These are phyloP conservation scores for Thripadectes ignobilis DNA, from an alignment of 2,797 vertebrate species.

Conservation along the genomic window DNA sequence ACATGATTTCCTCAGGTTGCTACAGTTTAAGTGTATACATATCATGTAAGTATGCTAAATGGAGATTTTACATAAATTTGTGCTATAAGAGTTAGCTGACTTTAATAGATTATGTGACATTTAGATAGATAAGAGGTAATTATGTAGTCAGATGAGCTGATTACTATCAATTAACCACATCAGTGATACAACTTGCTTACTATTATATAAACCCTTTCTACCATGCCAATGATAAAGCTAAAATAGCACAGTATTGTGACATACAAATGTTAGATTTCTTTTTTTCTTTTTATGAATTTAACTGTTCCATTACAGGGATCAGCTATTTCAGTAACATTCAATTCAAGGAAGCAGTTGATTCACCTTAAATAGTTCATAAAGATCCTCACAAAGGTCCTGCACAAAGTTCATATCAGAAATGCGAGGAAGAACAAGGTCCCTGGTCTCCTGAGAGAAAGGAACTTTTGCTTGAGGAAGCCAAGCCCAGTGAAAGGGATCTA, in stretches of 20 bases:
- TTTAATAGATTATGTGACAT: not conserved
- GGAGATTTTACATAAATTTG: not conserved
- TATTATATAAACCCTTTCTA: not conserved
- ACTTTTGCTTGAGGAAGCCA: constrained; percentile 97
- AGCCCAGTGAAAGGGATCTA: constrained; percentile 98
- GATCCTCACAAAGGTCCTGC: constrained; percentile 97
- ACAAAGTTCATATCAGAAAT: constrained; percentile 99
- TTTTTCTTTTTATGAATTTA: not conserved
- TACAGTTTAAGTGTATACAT: not conserved
- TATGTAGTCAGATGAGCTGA: not conserved
- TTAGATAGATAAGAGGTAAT: not conserved
- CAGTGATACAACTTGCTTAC: not conserved
- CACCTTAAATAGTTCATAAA: constrained; percentile 96
- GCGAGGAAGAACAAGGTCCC: constrained; percentile 88
- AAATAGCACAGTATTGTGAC: not conserved
- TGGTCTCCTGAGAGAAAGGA: constrained; percentile 94
- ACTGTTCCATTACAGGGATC: not conserved
- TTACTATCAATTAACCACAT: not conserved
- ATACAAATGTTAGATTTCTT: not conserved
- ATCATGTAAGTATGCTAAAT: not conserved
- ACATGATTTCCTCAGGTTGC: not conserved
- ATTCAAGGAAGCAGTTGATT: not conserved
- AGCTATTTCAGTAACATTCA: not conserved
- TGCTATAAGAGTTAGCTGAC: not conserved
- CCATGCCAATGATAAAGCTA: not conserved